Evolutionary conservation across 1,140 invertebrate genomes (phyloP).

Genomic region (Zaprionus kolodkinae): DNA sequence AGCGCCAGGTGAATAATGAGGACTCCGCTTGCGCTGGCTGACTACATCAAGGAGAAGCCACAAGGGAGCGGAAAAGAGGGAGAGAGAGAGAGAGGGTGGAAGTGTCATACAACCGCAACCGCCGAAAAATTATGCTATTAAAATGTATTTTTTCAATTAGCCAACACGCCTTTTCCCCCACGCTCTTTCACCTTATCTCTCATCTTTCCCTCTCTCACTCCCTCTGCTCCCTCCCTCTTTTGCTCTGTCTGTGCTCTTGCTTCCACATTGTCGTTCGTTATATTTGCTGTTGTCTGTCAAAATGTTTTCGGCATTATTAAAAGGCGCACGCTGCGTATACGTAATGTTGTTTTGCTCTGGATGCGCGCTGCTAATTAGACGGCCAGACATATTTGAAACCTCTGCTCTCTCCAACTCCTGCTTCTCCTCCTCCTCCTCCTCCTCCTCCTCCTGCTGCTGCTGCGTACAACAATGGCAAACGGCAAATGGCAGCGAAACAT

Average conservation of each 20-base stretch:
- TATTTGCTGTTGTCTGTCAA: conserved; percentile 41
- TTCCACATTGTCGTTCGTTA: not conserved
- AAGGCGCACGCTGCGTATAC: conserved; percentile 54
- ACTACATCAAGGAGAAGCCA: conserved; percentile 17
- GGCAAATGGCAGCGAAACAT: conserved; percentile 44
- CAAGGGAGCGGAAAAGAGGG: not conserved
- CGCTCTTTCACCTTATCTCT: not conserved
- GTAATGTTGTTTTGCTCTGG: conserved; percentile 39
- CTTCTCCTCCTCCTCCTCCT: not conserved
- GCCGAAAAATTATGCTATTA: conserved; percentile 54
- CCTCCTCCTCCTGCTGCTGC: not conserved
- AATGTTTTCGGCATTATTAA: conserved; percentile 53
- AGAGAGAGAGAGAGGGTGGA: not conserved
- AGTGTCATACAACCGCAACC: conserved; percentile 31
- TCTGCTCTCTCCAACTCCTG: not conserved
- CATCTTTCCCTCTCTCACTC: not conserved
- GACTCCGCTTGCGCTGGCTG: not conserved
- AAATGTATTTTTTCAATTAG: conserved; percentile 59
- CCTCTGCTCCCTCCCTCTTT: not conserved
- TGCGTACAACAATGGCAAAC: conserved; percentile 39
- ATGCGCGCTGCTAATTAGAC: conserved; percentile 52
- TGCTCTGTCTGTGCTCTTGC: not conserved
- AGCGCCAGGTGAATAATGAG: conserved; percentile 35
- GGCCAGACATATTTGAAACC: conserved; percentile 39
- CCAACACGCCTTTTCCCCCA: conserved; percentile 25